Percentiles rank a stretch among this genome's conserved stretches.
Conservation (phyloP, 2,888 invertebrate genomes). For the Chorisops tibialis region DNA sequence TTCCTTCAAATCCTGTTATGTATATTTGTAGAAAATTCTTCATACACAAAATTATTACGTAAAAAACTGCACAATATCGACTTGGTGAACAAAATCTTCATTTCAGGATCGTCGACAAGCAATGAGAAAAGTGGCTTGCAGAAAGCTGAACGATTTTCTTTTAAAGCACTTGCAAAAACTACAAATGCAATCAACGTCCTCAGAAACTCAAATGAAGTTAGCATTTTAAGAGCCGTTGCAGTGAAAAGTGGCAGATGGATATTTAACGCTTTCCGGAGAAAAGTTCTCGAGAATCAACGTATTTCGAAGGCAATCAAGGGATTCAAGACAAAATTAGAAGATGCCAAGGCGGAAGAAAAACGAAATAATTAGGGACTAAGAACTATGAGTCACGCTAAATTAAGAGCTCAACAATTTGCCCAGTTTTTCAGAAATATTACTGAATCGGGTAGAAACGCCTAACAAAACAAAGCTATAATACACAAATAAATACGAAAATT, state of each 20-base stretch:
- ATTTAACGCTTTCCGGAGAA: background rate
- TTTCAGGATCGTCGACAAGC: conserved; percentile 9
- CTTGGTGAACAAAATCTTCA: conserved; percentile 10
- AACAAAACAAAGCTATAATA: no score
- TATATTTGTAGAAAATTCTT: background rate
- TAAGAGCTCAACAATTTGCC: no score
- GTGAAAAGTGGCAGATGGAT: background rate
- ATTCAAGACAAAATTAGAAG: conserved; percentile 15
- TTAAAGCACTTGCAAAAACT: conserved; percentile 3
- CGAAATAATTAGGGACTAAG: background rate
- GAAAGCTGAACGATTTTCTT: conserved; percentile 5
- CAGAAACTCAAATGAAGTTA: conserved; percentile 23
- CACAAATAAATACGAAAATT: no score
- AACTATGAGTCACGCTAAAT: no score
- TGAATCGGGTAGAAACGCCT: no score
- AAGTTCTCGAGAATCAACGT: conserved; percentile 20
- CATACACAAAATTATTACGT: background rate
- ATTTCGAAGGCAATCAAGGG: conserved; percentile 4
- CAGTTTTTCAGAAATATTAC: no score
- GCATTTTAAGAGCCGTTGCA: conserved; percentile 1
- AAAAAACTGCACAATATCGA: conserved; percentile 11
- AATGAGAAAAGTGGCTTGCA: background rate
- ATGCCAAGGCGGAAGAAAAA: conserved; percentile 9
- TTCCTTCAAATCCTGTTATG: background rate
- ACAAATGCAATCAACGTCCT: background rate